Percentiles rank a stretch among this genome's conserved stretches.
Conservation (phyloP, 2,797 vertebrate species). For the Pseudochirops cupreus region DNA sequence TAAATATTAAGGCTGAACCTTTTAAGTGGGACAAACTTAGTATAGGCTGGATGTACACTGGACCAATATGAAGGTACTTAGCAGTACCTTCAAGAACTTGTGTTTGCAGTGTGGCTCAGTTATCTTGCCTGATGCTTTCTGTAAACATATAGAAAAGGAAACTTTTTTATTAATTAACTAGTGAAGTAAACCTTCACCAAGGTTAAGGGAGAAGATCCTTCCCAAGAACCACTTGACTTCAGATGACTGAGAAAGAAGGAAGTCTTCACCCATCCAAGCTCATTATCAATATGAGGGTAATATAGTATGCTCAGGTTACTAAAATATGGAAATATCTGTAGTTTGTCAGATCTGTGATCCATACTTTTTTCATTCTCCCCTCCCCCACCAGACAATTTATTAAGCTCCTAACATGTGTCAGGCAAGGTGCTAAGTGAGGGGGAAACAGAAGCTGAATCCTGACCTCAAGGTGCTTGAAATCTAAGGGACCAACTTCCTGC, state of each 20-base stretch:
- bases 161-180: neutral
- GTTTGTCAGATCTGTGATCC: neutral
- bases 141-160: neutral
- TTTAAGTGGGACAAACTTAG: neutral
- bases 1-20: neutral
- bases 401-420: neutral
- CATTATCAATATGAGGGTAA: neutral
- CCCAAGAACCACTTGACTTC: neutral
- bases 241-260: neutral
- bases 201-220: neutral
- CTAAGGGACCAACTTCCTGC: neutral
- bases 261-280: neutral
- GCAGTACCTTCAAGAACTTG: neutral
- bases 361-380: neutral
- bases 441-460: neutral
- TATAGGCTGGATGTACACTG: neutral
- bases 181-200: neutral
- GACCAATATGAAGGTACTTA: neutral
- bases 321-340: neutral
- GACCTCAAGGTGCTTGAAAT: neutral
- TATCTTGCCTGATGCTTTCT: neutral
- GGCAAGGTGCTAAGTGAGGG: neutral
- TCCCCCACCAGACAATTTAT: neutral
- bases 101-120: neutral
- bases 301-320: neutral